A percentile compares a stretch with the other conserved stretches of the same genome.
These are phyloP conservation scores for Marcusenius ussheri DNA, from an alignment of 2,113 vertebrate genomes.

Conservation along the genomic window DNA sequence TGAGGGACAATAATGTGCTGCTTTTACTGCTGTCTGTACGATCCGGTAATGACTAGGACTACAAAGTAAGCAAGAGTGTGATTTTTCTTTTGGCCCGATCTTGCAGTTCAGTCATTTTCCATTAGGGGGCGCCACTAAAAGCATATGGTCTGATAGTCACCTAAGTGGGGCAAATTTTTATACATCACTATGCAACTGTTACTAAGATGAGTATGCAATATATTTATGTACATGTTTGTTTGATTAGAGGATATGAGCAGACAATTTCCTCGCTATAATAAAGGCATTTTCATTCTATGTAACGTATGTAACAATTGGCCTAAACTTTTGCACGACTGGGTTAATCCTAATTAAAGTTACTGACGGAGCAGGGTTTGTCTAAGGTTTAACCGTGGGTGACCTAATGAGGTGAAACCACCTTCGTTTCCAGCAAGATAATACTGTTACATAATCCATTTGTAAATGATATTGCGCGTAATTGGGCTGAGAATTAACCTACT, in stretches of 20 bases:
- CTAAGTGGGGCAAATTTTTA: background rate
- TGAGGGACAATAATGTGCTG: background rate
- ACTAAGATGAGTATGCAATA: background rate
- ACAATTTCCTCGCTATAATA: background rate
- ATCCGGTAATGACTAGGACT: background rate
- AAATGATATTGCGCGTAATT: background rate
- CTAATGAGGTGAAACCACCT: background rate
- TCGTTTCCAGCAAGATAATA: background rate
- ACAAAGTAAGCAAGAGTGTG: background rate
- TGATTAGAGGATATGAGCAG: background rate
- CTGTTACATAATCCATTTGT: background rate
- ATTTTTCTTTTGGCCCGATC: background rate
- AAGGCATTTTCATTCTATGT: background rate
- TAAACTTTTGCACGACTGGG: background rate
- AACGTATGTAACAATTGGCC: background rate
- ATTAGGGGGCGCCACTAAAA: conserved; percentile 5
- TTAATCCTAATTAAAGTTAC: conserved; percentile 1
- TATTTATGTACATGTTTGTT: background rate
- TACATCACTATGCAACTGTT: background rate
- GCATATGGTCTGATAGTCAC: background rate
- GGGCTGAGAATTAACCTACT: background rate
- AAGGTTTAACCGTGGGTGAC: background rate
- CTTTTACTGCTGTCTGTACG: background rate
- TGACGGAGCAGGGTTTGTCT: background rate
- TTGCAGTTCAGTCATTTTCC: conserved; percentile 4